Base-by-base conservation (phyloP, 2,888 invertebrate species). In the Tetragonula carbonaria region DNA sequence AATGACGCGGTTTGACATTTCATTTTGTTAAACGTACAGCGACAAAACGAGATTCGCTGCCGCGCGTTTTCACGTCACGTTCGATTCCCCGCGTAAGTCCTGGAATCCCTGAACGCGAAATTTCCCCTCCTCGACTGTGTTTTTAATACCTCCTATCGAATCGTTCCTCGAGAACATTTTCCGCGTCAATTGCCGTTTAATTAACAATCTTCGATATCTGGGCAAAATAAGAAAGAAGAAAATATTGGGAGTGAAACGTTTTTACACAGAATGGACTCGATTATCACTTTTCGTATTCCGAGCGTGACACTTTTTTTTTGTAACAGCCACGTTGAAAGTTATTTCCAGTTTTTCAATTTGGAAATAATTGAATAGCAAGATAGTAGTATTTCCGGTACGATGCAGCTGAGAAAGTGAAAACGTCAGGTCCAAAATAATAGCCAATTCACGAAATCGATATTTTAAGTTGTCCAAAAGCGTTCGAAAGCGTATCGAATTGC, bases 11-110 rank as follows among this genome's bases (percentile, higher is more conserved):
- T 55, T 57, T 71, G 77, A 66, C 65, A 18, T 71, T 45, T 71
- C 57, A 66, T 80, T 80, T 38, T 18, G 78, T 71, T 77, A 66
- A 80, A 71, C 28, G 63, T 45, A 55, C 65, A 38, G 18, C 23
- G 38, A 38, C 21, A 67, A 45, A 75, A 75, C 16, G 67, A 75
- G 67, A 75, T 59, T 75, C 57, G 53, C 45, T 18, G 0, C 28
- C 50, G n/a, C 57, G 38, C 57, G 45, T 75, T 67, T 28, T 28
- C 45, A 45, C 57, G 67, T 59, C 45, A 67, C 67, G 45, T 67
- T 75, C 67, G 67, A 75, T 59, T 75, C n/a, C 11, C 14, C 28
- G 53, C 4, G 14, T 55, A 74, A 38, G 50, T 28, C 57, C 4
- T 28, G 23, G 67, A 23, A 28, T 67, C 14, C 23, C 18, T 16